Evolutionary conservation across 1,140 invertebrate species (phyloP).

Genomic region (Arion vulgaris): DNA sequence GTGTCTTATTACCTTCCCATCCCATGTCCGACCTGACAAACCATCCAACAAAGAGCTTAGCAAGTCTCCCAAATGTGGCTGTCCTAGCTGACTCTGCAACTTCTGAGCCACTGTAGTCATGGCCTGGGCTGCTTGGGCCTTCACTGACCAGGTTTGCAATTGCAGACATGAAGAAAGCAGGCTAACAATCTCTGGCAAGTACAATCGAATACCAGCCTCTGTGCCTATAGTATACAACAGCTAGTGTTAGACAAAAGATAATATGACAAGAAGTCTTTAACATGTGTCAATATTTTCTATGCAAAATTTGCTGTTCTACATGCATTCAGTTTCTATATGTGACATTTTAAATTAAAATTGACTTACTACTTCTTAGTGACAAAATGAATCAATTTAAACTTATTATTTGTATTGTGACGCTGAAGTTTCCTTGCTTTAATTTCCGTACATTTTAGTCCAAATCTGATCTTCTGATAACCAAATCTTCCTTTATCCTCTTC

Average conservation of each 20-base stretch:
- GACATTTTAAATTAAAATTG: too few species aligned
- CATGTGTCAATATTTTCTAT: too few species aligned
- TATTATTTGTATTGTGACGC: too few species aligned
- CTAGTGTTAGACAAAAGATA: not conserved
- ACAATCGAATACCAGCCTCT: constrained; percentile 85
- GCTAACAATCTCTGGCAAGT: constrained; percentile 82
- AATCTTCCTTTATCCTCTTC: too few species aligned
- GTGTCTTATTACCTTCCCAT: constrained; percentile 80
- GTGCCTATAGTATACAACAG: constrained; percentile 74
- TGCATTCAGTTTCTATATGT: too few species aligned
- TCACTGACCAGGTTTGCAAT: constrained; percentile 88
- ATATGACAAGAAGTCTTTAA: too few species aligned
- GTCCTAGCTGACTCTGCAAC: constrained; percentile 79
- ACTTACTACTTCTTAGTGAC: too few species aligned
- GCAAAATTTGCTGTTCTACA: too few species aligned
- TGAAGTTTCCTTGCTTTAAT: too few species aligned
- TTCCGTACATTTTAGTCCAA: too few species aligned
- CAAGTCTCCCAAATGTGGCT: constrained; percentile 79
- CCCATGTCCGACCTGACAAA: constrained; percentile 88
- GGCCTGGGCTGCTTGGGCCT: constrained; percentile 87
- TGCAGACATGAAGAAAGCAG: constrained; percentile 81
- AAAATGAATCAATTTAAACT: too few species aligned
- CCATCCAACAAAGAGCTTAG: constrained; percentile 81
- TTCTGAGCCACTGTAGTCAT: constrained; percentile 85
- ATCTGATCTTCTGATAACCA: too few species aligned